A percentile compares a stretch with the other conserved stretches of the same genome.
phyloP scores from a whole-genome alignment of 2,888 invertebrate genomes.

The Phoronis australis region DNA sequence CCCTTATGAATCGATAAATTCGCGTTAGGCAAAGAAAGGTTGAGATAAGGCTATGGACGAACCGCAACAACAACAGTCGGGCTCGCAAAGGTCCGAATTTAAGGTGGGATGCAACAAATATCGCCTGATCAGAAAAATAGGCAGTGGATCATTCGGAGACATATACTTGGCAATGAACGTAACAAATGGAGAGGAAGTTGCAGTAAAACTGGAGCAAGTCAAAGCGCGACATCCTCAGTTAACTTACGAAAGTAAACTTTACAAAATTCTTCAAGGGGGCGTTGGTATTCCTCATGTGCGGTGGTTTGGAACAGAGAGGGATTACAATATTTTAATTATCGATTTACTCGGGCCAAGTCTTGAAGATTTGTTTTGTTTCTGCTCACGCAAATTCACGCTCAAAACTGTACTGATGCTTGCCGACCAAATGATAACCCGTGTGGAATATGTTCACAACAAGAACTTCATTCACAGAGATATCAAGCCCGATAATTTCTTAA shows the following conservation, averaged over 20 bases:
- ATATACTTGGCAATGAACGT: conserved; percentile 52
- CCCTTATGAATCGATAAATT: no score
- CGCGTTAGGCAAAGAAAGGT: no score
- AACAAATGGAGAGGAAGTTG: no score
- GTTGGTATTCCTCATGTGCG: conserved; percentile 50
- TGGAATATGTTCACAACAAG: conserved; percentile 98
- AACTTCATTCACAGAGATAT: conserved; percentile 86
- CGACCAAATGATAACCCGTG: conserved; percentile 72
- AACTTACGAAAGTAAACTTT: conserved; percentile 57
- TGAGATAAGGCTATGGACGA: no score
- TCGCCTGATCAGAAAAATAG: conserved; percentile 49
- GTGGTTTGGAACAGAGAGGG: conserved; percentile 73
- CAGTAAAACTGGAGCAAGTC: conserved; percentile 56
- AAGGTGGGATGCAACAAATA: conserved; percentile 49
- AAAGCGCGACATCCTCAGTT: conserved; percentile 58
- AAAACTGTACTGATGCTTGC: conserved; percentile 99
- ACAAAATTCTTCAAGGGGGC: conserved; percentile 57
- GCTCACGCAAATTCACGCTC: conserved; percentile 96
- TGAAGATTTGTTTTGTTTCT: conserved; percentile 99
- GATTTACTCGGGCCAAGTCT: conserved; percentile 96
- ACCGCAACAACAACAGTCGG: no score
- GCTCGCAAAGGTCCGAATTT: no score
- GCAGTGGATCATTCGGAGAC: conserved; percentile 52
- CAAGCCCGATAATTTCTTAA: conserved; percentile 59
- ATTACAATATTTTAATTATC: conserved; percentile 99